Base-by-base conservation (phyloP, 2,113 vertebrate genomes). In the Alligator sinensis region DNA sequence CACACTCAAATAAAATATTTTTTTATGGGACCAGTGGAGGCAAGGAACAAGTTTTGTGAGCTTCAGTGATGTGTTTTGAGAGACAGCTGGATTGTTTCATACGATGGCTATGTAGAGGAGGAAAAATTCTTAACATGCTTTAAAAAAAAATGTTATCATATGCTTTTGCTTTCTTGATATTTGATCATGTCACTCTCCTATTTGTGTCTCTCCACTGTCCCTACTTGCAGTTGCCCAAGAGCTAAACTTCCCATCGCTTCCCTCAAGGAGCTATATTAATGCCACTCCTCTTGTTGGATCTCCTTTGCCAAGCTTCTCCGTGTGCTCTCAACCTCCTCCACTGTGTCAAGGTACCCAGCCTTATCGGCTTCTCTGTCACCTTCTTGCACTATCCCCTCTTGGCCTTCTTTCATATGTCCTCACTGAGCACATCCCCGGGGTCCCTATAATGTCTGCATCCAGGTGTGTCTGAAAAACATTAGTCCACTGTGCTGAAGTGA, bases 341-440 rank as follows among this genome's bases (percentile, higher is more conserved):
- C 19, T 74, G 19, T 6, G 24, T 9, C 34, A 47, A 38, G 34
- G 21, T 24, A 13, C 21, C 70, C 34, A 74, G 34, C 70, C 21
- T 74, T 5, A 2, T 15, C 11, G 21, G 19, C 70, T 19, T 72
- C 70, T 24, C 68, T 76, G 1, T 34, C 64, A 61, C 0, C 14
- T 28, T 76, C 1, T 0, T 82, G 24, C 8, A 68, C 66, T 57
- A 27, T 21, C 27, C 3, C 8, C 22, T 80, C 34, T 63, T 76
- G 17, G 5, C 27, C 0, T 28, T 25, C 54, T 18, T 28, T 25
- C 9, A 57, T 0, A 1, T 7, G 47, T n/a, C 27, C 59, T 86
- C 62, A 59, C 47, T 18, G 47, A 28, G 9, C 14, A 34, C 47
- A 15, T 70, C 38, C 55, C 6, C 9, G 2, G 8, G 72, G 38